phyloP scores from a whole-genome alignment of 2,113 vertebrate species.

The Nestor notabilis region DNA sequence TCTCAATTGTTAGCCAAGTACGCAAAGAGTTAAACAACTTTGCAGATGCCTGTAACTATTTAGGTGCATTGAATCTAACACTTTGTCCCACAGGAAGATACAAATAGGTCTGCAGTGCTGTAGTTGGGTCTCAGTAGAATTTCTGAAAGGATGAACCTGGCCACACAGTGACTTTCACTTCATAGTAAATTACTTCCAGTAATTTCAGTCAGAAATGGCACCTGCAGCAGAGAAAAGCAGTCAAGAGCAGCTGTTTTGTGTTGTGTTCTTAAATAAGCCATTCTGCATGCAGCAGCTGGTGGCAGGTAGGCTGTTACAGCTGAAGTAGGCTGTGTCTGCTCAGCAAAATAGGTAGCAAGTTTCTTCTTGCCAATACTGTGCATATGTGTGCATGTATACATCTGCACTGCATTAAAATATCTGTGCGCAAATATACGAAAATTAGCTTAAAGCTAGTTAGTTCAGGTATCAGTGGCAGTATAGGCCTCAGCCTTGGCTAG shows the following conservation, averaged over 20 bases:
- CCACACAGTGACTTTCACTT: neutral
- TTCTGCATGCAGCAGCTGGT: neutral
- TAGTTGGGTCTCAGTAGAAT: neutral
- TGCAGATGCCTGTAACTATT: neutral
- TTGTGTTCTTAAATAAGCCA: neutral
- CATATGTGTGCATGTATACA: fast-evolving
- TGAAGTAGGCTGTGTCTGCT: neutral
- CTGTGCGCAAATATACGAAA: neutral
- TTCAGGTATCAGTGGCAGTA: neutral
- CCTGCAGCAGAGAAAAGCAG: neutral
- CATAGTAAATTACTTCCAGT: no score
- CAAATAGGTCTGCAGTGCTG: neutral
- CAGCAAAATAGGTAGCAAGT: neutral
- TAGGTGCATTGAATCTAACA: neutral
- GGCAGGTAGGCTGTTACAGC: neutral
- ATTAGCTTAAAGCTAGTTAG: neutral
- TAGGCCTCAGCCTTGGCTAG: neutral
- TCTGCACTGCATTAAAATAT: neutral
- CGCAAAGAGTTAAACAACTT: neutral
- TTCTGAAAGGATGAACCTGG: neutral
- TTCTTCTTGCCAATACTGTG: neutral
- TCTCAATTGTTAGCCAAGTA: neutral
- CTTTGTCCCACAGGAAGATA: neutral
- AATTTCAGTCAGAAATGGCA: neutral
- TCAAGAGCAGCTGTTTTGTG: neutral